These are phyloP conservation scores for Grantiella picta DNA, from an alignment of 2,113 vertebrate genomes.

Conservation along the genomic window DNA sequence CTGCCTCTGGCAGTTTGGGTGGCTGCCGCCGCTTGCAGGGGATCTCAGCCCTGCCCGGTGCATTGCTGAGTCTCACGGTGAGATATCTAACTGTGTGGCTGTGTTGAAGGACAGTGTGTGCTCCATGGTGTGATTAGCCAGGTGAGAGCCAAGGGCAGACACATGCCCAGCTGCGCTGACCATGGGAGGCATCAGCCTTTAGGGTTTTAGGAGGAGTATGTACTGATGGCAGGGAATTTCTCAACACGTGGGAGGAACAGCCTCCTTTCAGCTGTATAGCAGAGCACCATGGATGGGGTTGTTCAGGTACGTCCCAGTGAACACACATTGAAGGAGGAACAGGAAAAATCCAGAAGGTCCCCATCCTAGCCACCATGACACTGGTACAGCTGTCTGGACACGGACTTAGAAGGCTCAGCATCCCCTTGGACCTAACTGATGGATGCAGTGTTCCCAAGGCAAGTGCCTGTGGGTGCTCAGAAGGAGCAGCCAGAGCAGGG, in stretches of 20 bases:
- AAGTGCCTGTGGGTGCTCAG: background rate
- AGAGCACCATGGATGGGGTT: background rate
- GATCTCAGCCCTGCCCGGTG: background rate
- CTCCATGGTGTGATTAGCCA: background rate
- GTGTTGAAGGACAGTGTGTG: background rate
- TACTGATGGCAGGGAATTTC: background rate
- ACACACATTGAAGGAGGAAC: background rate
- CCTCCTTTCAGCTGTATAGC: background rate
- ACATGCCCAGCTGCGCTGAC: rapidly evolving
- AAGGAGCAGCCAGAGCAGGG: background rate
- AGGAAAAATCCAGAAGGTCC: background rate
- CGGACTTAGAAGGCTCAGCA: background rate
- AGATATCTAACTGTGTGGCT: background rate
- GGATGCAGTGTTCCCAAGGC: background rate
- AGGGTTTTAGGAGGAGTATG: background rate
- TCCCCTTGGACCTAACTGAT: background rate
- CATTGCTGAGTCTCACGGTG: background rate
- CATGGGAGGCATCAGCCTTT: background rate
- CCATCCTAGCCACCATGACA: background rate
- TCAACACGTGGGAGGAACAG: background rate
- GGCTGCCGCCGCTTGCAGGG: background rate
- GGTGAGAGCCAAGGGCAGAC: background rate
- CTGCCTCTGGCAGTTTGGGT: background rate
- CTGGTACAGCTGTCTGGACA: background rate
- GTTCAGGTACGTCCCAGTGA: background rate